These are phyloP conservation scores for Metellina segmentata DNA, from an alignment of 2,888 invertebrate genomes.

Conservation along the genomic window DNA sequence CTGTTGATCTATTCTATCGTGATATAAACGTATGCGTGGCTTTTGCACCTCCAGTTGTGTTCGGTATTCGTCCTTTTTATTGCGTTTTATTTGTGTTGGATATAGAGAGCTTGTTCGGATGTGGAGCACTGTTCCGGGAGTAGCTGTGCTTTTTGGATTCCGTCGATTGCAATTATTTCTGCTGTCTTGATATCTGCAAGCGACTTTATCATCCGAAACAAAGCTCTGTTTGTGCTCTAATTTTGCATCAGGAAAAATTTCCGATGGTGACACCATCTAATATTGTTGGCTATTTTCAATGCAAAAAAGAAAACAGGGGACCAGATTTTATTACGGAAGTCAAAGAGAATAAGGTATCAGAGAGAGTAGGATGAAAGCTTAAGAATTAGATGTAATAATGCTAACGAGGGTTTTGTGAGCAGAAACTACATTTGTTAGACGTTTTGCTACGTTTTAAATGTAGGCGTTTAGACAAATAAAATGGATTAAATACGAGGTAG, in stretches of 20 bases:
- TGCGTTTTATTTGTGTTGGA: background rate
- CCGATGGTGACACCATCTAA: background rate
- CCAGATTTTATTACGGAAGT: too few species aligned
- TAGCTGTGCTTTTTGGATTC: background rate
- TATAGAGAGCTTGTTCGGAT: background rate
- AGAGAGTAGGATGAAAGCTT: too few species aligned
- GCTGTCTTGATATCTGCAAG: background rate
- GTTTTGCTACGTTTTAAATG: too few species aligned
- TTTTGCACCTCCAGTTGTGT: constrained; percentile 7
- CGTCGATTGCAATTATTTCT: background rate
- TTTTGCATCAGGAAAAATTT: background rate
- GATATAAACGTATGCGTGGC: constrained; percentile 27
- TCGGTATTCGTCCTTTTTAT: background rate
- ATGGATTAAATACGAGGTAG: too few species aligned
- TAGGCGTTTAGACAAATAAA: too few species aligned
- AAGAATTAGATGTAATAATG: too few species aligned
- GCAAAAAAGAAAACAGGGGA: too few species aligned
- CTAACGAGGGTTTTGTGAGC: too few species aligned
- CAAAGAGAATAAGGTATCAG: too few species aligned
- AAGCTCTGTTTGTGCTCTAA: background rate
- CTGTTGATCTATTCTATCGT: background rate
- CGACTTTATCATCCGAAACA: background rate
- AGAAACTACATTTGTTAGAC: too few species aligned
- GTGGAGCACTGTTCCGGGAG: background rate
- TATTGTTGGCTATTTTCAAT: background rate